Base-by-base conservation (phyloP, 2,113 vertebrate genomes). In the Oryzias woworae region DNA sequence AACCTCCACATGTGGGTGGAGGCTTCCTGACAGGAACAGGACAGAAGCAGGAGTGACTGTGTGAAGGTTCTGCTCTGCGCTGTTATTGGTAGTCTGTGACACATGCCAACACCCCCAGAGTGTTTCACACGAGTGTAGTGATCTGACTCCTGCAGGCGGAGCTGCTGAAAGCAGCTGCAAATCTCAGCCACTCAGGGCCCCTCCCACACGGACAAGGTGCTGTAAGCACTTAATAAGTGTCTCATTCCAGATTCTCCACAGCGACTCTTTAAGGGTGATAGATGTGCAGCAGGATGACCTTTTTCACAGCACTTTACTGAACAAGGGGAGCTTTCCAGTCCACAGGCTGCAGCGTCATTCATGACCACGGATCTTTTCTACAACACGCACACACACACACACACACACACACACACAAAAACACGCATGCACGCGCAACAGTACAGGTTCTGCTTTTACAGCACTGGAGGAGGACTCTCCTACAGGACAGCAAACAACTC, bases 131-230 rank as follows among this genome's bases (percentile, higher is more conserved):
- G 18, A 14, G 52, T 7, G 66, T 50, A 72, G 58, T 50, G 61
- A 73, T 70, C 67, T 18, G 31, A 65, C 61, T 72, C 54, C 76
- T 46, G 44, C 53, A 62, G 67, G 49, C 36, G 22, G 12, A 58
- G 51, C 31, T 51, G 43, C 60, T 59, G 24, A 59, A 41, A 77
- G 63, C 75, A 79, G 26, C 26, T 28, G 26, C 26, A 73, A 72
- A 69, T 79, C 82, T 71, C 71, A 78, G 80, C 73, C 60, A 59
- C 14, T 50, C 44, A 5, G 15, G 15, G 45, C 23, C 45, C 26
- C 50, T 36, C 23, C 53, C 58, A 52, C 68, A 49, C 59, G 36
- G 54, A 50, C 53, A 60, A 53, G 56, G 68, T 17, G 63, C n/a
- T 31, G 14, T 53, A 47, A 51, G 46, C 44, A 48, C 20, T 63